These are phyloP conservation scores for Danaus chrysippus DNA, from an alignment of 2,888 invertebrate genomes.

Conservation along the genomic window DNA sequence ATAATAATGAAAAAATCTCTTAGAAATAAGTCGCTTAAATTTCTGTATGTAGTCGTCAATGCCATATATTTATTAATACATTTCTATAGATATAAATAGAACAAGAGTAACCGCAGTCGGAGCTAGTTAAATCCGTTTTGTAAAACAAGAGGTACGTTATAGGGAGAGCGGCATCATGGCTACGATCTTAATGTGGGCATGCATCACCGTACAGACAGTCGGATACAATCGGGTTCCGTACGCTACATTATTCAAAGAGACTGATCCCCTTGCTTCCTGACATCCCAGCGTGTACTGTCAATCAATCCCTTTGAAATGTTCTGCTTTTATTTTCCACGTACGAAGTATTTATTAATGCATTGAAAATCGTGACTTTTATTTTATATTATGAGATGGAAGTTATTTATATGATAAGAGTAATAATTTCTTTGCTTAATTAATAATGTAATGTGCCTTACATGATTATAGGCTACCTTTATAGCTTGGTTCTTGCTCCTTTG, in stretches of 20 bases:
- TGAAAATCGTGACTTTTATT: too few species aligned
- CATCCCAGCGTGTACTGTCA: slow-evolving; percentile 31
- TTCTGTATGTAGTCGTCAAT: too few species aligned
- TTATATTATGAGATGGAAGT: too few species aligned
- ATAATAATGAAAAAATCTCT: too few species aligned
- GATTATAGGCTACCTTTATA: slow-evolving; percentile 20
- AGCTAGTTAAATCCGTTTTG: slow-evolving; percentile 9
- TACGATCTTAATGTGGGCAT: slow-evolving; percentile 40
- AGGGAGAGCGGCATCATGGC: slow-evolving; percentile 29
- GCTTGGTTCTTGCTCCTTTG: slow-evolving; percentile 26
- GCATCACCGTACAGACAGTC: slow-evolving; percentile 36
- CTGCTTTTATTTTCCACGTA: slow-evolving; percentile 15
- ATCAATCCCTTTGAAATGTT: slow-evolving; percentile 28
- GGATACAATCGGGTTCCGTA: slow-evolving; percentile 24
- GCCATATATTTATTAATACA: too few species aligned
- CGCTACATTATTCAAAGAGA: slow-evolving; percentile 32
- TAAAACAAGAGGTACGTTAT: slow-evolving; percentile 15
- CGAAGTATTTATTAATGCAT: too few species aligned
- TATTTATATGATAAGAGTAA: too few species aligned
- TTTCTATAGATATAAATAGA: too few species aligned
- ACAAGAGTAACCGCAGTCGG: not conserved
- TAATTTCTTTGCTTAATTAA: too few species aligned
- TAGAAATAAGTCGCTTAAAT: too few species aligned
- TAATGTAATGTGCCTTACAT: not conserved
- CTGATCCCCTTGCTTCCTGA: slow-evolving; percentile 28